A percentile compares a stretch with the other conserved stretches of the same genome.
phyloP scores from a whole-genome alignment of 2,113 vertebrate genomes.

The Pelmatolapia mariae region DNA sequence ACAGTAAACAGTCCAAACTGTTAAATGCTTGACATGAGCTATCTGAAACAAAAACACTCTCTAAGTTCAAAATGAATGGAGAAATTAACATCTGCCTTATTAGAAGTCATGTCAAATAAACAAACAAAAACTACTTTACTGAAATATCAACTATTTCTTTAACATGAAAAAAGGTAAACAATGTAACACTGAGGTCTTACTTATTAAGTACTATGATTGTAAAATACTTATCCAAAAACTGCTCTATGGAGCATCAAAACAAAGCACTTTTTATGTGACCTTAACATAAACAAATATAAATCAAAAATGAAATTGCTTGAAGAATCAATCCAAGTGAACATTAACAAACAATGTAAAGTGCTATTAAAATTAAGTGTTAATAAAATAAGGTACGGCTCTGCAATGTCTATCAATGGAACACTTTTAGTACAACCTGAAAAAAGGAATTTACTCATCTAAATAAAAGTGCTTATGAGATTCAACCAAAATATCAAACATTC shows the following conservation, averaged over 20 bases:
- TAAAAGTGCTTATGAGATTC: neutral
- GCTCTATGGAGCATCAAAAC: neutral
- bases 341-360: neutral
- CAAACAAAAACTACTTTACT: neutral
- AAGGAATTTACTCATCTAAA: fast-evolving
- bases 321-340: neutral
- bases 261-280: fast-evolving
- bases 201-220: fast-evolving
- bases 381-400: neutral
- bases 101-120: neutral
- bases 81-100: neutral
- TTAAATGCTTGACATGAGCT: neutral
- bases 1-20: neutral
- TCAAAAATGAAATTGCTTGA: neutral
- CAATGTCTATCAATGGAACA: fast-evolving
- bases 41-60: neutral
- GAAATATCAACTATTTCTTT: neutral
- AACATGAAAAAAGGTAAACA: neutral
- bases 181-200: neutral
- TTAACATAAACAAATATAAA: neutral
- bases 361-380: neutral
- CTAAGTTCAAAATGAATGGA: neutral
- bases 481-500: neutral
- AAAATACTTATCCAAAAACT: neutral
- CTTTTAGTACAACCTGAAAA: neutral